Base-by-base conservation (phyloP, 2,888 invertebrate genomes). In the Trissolcus brochymenae region DNA sequence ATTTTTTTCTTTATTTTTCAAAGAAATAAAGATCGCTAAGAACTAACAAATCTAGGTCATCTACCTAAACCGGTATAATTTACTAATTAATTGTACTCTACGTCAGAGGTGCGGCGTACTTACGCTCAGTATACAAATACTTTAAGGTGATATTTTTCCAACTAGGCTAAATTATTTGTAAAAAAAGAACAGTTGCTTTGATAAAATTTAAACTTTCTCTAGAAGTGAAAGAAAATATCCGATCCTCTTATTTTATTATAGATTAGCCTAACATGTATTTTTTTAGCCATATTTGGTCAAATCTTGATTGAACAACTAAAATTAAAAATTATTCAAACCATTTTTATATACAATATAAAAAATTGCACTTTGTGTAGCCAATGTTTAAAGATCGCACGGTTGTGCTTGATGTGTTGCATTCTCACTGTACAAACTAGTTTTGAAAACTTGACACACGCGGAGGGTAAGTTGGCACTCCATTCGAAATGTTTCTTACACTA, bases 31-130 rank as follows among this genome's bases (percentile, higher is more conserved):
- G 57, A 76, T 66, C 14, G 62, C 57, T 66, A 60, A 49, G 60
- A 57, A 65, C 66, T 70, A 51, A 67, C 60, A 55, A 35, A 80
- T 59, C 79, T 79, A 77, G 73, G 61, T 79, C 81, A 82, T 80
- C 84, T 81, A 83, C 68, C 81, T 81, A 82, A 83, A 85, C 84
- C 85, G 84, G 82, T 85, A 86, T 35, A 35, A 84, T 87, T 86
- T 83, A 74, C 84, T 86, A 84, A 86, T 84, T 84, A 84, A 87
- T 88, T 87, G 87, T 87, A 87, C 86, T 86, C 85, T 85, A 86
- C 83, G 85, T 87, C 85, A 84, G 84, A 84, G 86, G 86, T 85
- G 84, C 85, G 82, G 70, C 81, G 78, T 81, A 25, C 79, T 79
- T 76, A 80, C 79, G 79, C 70, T 68, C 66, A 53, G 72, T 75